Evolutionary conservation across 2,888 invertebrate species (phyloP), one percentile per base, ranked within the genome.

Genomic region (Sceliomorpha sp.): DNA sequence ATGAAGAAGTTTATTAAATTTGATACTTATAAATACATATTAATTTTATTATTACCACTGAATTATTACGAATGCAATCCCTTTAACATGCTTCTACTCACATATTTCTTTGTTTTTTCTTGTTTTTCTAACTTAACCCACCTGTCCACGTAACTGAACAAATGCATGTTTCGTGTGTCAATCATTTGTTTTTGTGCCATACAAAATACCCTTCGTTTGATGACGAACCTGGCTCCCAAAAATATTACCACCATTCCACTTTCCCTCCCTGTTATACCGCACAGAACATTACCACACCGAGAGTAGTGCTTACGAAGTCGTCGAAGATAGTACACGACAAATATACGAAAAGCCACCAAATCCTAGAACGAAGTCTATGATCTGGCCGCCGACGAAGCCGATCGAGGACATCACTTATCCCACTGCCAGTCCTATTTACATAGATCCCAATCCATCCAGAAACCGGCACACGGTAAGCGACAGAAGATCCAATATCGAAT

Each of bases 341-440:
- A 29, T 63, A 1, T 32, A 56, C 6, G 76, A 67, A 55, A 71
- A 74, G 53, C 79, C 50, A 47, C 74, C 68, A 3, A 77, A 81
- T 20, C 81, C 83, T 10, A 84, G 77, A 64, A 72, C 79, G 26
- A 83, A 81, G 59, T 77, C 76, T 24, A 74, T 82, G 37, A 59
- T 76, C 29, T 88, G 88, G 88, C 88, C 88, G 8, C 88, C 88
- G 0, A 51, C 70, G 2, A 87, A 85, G 51, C 73, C 80, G 1
- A 79, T 87, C 68, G 88, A 87, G 70, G 85, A 88, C 34, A 77
- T 84, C 32, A 84, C 85, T 1, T 87, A 85, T 73, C 85, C 86
- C 4, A 88, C 88, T 9, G 87, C 88, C 1, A 85, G 87, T 78
- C 87, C 87, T 1, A 72, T 88, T 13, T 88, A 86, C 74, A 85